Percentiles rank a stretch among this genome's conserved stretches.
These are phyloP conservation scores for Caracal caracal DNA, from an alignment of 2,113 vertebrate genomes.

Conservation along the genomic window DNA sequence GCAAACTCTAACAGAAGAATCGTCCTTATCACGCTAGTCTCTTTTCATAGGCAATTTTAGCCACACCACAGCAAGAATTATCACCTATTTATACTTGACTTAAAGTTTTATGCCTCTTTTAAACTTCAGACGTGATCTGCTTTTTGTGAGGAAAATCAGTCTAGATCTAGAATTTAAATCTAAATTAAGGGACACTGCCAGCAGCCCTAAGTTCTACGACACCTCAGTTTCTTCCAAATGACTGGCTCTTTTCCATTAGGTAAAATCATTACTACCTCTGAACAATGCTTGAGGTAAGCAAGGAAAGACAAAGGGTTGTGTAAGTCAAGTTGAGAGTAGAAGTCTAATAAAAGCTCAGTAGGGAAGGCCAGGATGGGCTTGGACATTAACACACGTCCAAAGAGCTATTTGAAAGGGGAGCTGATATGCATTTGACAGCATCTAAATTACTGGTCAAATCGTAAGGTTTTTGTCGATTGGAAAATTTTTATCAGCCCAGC, in stretches of 20 bases:
- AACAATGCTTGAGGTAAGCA: neutral
- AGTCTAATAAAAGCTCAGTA: neutral
- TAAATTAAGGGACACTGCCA: neutral
- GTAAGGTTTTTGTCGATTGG: neutral
- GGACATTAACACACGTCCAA: neutral
- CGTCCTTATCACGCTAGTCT: neutral
- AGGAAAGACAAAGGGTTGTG: neutral
- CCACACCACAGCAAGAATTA: neutral
- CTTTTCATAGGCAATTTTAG: neutral
- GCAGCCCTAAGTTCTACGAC: neutral
- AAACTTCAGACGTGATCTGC: neutral
- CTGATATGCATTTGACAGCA: neutral
- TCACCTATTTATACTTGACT: neutral
- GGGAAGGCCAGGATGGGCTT: neutral
- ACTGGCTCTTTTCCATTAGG: neutral
- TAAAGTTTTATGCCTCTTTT: neutral
- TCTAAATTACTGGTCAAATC: neutral
- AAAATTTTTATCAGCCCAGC: conserved; percentile 1
- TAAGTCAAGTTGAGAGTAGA: neutral
- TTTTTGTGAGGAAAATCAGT: neutral
- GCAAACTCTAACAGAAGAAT: neutral
- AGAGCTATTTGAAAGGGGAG: neutral
- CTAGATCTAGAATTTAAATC: neutral
- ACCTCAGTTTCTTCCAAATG: conserved; percentile 5
- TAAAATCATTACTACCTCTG: conserved; percentile 9